Conservation (phyloP, 2,888 invertebrate genomes). For the Druceiella hillmani region DNA sequence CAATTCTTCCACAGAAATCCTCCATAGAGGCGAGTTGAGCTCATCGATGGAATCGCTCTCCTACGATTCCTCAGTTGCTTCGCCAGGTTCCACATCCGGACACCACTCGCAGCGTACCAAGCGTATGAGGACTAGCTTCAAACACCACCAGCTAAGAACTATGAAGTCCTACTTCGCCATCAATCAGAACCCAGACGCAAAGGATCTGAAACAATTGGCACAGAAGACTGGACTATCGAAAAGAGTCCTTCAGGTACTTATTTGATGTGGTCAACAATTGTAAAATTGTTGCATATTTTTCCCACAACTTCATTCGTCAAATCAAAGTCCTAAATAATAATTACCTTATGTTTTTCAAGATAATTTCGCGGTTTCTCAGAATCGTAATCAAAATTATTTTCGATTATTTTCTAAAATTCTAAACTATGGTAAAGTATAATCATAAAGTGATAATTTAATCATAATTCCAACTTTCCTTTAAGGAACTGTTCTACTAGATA, state of each 20-base stretch:
- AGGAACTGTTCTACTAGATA: no score
- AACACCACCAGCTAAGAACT: conserved; percentile 96
- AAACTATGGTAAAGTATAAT: no score
- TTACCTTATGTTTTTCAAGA: no score
- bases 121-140: conserved; percentile 98
- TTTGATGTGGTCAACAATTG: conserved; percentile 1
- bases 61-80: conserved; percentile 68
- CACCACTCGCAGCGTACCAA: conserved; percentile 71
- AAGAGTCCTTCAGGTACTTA: conserved; percentile 88
- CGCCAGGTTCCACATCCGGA: conserved; percentile 59
- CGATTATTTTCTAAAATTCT: no score
- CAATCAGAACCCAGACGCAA: conserved; percentile 99
- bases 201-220: conserved; percentile 95
- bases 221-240: conserved; percentile 98
- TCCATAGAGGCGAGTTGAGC: conserved; percentile 67
- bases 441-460: no score
- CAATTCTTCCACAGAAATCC: no score
- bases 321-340: no score
- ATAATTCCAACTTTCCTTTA: no score
- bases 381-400: no score
- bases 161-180: conserved; percentile 99
- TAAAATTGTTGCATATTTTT: no score
- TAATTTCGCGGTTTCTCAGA: no score
- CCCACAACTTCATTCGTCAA: no score
- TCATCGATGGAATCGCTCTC: conserved; percentile 74